A percentile compares a stretch with the other conserved stretches of the same genome.
Evolutionary conservation across 2,888 invertebrate genomes (phyloP).

Genomic region (Parthenolecanium corni): DNA sequence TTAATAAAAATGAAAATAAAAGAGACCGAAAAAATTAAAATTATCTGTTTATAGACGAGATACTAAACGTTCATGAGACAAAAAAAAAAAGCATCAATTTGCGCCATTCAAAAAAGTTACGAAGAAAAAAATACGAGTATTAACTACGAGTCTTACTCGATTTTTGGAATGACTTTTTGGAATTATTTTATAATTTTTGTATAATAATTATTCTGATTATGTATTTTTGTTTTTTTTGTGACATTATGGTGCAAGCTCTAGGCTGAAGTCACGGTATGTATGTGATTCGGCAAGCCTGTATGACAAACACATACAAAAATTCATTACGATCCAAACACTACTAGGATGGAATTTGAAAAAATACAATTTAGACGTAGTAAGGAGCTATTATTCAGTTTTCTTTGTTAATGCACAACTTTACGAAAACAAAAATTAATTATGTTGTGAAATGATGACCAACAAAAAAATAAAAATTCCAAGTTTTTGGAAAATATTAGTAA

Average conservation of each 20-base stretch:
- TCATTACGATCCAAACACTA: not conserved
- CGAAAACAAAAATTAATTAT: not conserved
- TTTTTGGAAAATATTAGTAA: not conserved
- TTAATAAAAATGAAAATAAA: too few species aligned
- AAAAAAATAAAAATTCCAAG: not conserved
- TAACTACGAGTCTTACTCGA: too few species aligned
- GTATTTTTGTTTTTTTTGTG: not conserved
- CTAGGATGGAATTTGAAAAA: not conserved
- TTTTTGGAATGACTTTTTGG: too few species aligned
- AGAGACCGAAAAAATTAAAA: not conserved
- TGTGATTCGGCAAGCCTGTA: constrained; percentile 36
- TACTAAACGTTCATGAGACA: not conserved
- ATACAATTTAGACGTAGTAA: not conserved
- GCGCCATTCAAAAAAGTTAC: not conserved
- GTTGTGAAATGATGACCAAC: not conserved
- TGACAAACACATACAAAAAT: not conserved
- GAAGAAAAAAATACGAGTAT: too few species aligned
- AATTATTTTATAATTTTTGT: constrained; percentile 7
- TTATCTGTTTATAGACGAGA: not conserved
- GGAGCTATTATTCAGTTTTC: not conserved
- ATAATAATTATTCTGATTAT: not conserved
- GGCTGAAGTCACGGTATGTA: constrained; percentile 37
- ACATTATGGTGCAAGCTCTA: constrained; percentile 33
- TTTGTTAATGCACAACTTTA: constrained; percentile 28
- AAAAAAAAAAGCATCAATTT: not conserved